These are phyloP conservation scores for Brachylomia viminalis DNA, from an alignment of 2,888 invertebrate species.

Conservation along the genomic window DNA sequence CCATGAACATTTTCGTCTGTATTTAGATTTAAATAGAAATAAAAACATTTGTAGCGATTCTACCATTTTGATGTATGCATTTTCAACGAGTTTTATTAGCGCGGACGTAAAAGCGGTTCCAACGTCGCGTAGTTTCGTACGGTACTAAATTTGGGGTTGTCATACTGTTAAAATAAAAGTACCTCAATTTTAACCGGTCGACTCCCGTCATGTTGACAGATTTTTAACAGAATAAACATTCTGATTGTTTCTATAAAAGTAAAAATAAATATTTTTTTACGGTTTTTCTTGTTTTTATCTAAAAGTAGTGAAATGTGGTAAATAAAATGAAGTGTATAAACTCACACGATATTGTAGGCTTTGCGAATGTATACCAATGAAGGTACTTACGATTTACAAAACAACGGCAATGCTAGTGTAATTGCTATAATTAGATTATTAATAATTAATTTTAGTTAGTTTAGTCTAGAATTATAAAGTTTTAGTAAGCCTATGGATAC, in stretches of 20 bases:
- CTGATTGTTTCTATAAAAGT: too few species aligned
- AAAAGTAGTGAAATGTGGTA: not conserved
- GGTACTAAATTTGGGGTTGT: constrained; percentile 86
- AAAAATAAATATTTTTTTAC: not conserved
- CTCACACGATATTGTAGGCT: not conserved
- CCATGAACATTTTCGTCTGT: constrained; percentile 93
- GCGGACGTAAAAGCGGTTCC: constrained; percentile 85
- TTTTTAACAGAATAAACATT: constrained; percentile 10
- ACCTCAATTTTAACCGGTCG: constrained; percentile 36
- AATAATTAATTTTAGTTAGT: not conserved
- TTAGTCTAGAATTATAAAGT: too few species aligned
- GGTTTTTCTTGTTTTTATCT: not conserved
- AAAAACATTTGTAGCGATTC: constrained; percentile 96
- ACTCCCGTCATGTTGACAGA: too few species aligned
- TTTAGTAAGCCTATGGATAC: not conserved
- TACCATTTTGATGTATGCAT: constrained; percentile 93
- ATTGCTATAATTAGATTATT: not conserved
- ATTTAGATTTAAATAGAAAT: constrained; percentile 96
- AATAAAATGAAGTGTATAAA: not conserved
- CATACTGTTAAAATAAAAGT: constrained; percentile 59
- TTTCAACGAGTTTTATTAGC: constrained; percentile 89
- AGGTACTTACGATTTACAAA: too few species aligned
- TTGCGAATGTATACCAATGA: too few species aligned
- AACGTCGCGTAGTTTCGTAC: constrained; percentile 89
- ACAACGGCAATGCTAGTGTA: too few species aligned